phyloP scores from a whole-genome alignment of 2,113 vertebrate genomes.

The Oxygymnocypris stewartii region DNA sequence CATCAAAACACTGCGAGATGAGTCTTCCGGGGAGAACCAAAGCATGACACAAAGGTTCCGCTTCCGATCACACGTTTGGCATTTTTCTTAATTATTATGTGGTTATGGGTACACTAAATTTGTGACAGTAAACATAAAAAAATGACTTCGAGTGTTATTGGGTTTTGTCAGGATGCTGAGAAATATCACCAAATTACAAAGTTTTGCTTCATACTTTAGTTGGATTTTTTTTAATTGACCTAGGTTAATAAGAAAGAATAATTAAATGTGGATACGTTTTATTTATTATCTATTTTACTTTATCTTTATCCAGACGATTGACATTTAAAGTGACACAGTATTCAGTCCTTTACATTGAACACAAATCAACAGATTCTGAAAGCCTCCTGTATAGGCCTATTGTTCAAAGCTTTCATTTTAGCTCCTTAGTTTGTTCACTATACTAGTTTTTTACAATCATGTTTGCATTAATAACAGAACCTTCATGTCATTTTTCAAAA shows the following conservation, averaged over 20 bases:
- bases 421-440: background rate
- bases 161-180: background rate
- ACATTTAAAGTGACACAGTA: too few species aligned
- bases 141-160: background rate
- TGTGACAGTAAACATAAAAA: background rate
- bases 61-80: background rate
- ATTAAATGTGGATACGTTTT: background rate
- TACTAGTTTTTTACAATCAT: too few species aligned
- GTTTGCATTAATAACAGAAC: too few species aligned
- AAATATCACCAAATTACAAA: background rate
- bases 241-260: background rate
- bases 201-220: background rate
- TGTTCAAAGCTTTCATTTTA: background rate
- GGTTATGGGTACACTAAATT: background rate
- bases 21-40: constrained; percentile 1
- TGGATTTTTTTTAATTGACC: background rate
- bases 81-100: background rate
- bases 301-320: too few species aligned
- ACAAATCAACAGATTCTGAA: too few species aligned
- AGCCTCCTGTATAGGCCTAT: too few species aligned
- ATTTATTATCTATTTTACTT: background rate
- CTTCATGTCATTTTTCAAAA: too few species aligned
- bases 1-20: background rate
- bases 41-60: background rate
- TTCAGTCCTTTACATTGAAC: too few species aligned